These are phyloP conservation scores for Strix aluco DNA, from an alignment of 2,113 vertebrate genomes.

Conservation along the genomic window DNA sequence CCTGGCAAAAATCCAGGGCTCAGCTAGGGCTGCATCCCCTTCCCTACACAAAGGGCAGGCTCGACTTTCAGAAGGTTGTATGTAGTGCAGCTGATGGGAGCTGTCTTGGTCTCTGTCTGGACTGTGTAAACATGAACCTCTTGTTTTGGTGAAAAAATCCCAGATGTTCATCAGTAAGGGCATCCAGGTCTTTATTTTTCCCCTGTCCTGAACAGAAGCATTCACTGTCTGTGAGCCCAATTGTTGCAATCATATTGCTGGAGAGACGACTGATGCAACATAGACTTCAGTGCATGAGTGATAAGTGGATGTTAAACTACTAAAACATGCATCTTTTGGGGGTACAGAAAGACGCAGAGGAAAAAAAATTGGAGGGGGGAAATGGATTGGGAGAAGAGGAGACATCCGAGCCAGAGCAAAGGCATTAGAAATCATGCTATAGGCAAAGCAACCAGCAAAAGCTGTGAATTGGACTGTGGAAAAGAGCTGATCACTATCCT, in stretches of 20 bases:
- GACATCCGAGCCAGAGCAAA: neutral
- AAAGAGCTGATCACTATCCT: neutral
- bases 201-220: neutral
- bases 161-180: neutral
- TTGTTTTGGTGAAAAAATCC: neutral
- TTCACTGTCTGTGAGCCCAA: neutral
- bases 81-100: neutral
- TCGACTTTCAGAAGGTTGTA: neutral
- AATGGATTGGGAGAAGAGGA: neutral
- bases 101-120: neutral
- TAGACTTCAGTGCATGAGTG: neutral
- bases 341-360: neutral
- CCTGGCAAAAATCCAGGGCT: constrained; percentile 37
- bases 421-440: neutral
- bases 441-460: neutral
- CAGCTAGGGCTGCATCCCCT: neutral
- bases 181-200: neutral
- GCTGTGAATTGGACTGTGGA: neutral
- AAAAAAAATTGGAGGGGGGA: neutral
- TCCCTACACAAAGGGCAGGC: neutral
- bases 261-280: neutral
- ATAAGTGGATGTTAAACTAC: neutral
- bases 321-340: neutral
- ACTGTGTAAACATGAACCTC: neutral
- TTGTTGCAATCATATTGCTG: neutral